Evolutionary conservation across 2,113 vertebrate species (phyloP).

Genomic region (Pygoscelis antarcticus): DNA sequence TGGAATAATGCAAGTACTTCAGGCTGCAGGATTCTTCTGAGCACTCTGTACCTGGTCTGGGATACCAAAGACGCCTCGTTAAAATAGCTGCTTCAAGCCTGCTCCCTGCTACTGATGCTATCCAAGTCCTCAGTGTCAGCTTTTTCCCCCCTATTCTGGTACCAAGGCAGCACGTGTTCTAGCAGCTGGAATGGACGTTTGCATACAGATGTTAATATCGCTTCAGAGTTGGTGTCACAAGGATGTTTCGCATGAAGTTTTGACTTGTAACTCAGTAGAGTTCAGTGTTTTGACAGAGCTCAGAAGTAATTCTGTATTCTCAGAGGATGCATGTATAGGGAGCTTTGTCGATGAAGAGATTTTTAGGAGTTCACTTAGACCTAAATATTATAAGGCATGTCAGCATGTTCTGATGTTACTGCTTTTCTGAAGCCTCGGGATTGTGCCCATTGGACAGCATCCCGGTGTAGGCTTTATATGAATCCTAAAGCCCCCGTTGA

Average conservation of each 20-base stretch:
- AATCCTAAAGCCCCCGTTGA: background rate
- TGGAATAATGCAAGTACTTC: background rate
- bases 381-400: background rate
- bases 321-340: fast-evolving
- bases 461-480: background rate
- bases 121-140: background rate
- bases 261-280: background rate
- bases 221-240: background rate
- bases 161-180: background rate
- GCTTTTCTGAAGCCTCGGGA: background rate
- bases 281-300: background rate
- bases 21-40: background rate
- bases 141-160: background rate
- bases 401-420: background rate
- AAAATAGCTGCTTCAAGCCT: background rate
- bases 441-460: background rate
- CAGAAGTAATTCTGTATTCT: background rate
- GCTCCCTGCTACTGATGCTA: background rate
- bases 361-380: background rate
- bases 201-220: background rate
- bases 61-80: fast-evolving
- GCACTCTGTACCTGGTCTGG: background rate
- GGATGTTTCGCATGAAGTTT: background rate
- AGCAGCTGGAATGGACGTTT: background rate
- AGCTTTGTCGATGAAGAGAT: background rate